These are phyloP conservation scores for Peromyscus californicus DNA, from an alignment of 2,113 vertebrate species.

Conservation along the genomic window DNA sequence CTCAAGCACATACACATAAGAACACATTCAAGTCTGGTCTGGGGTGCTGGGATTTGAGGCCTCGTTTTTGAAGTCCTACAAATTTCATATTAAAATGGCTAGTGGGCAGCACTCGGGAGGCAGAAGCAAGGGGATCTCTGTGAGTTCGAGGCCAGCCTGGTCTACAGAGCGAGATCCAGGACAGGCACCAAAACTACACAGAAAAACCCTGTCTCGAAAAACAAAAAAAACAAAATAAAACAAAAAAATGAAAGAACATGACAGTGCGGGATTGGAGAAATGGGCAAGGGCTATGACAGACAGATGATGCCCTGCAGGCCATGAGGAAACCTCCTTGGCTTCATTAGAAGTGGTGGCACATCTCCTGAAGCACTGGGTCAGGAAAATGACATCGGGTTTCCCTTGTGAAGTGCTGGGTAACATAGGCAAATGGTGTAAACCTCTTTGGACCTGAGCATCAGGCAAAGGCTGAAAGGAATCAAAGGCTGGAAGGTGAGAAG, in stretches of 20 bases:
- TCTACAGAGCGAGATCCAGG: no score
- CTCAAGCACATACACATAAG: neutral
- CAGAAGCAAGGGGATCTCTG: no score
- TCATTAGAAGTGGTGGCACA: neutral
- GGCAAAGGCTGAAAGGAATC: neutral
- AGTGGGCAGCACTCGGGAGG: no score
- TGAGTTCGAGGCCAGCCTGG: no score
- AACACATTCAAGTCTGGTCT: neutral
- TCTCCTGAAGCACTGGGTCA: neutral
- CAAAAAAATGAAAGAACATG: neutral
- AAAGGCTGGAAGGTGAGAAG: neutral
- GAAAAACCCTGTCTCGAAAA: no score
- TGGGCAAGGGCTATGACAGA: neutral
- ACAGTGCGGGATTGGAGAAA: neutral
- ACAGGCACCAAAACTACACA: no score
- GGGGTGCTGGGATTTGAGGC: neutral
- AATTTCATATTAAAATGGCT: slow-evolving; percentile 8
- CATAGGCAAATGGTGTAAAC: neutral
- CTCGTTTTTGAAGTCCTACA: neutral
- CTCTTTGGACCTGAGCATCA: neutral
- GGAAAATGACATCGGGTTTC: neutral
- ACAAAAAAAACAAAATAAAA: no score
- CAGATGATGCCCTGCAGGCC: neutral
- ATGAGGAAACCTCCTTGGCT: neutral
- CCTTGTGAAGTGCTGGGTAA: neutral